Conservation (phyloP, 2,113 vertebrate species). For the Colinus virginianus region DNA sequence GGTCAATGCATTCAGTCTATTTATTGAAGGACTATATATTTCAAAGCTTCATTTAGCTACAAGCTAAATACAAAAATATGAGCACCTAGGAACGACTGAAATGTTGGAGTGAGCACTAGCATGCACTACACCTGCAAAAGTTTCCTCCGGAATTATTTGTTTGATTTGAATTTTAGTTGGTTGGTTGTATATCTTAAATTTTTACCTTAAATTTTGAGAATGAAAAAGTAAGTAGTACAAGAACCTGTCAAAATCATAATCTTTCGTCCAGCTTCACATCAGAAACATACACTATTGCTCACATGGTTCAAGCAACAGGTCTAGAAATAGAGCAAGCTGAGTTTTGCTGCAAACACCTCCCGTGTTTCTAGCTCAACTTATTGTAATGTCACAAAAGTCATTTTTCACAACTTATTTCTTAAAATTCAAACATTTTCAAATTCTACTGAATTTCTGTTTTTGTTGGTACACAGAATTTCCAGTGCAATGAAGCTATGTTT, state of each 20-base stretch:
- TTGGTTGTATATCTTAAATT: background rate
- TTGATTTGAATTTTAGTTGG: background rate
- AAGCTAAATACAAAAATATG: background rate
- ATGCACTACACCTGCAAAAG: background rate
- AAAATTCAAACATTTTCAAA: background rate
- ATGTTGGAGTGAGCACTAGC: background rate
- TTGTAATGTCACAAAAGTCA: background rate
- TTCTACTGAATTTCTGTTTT: background rate
- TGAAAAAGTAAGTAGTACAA: background rate
- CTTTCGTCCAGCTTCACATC: background rate
- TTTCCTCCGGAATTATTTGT: background rate
- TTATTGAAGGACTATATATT: background rate
- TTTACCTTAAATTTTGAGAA: background rate
- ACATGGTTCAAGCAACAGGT: background rate
- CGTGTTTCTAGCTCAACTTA: background rate
- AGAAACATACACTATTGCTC: background rate
- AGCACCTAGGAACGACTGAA: background rate
- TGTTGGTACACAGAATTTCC: constrained; percentile 83
- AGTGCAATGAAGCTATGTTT: constrained; percentile 91
- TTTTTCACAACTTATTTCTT: background rate
- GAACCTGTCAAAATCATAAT: background rate
- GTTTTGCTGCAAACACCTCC: background rate
- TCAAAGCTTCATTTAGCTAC: background rate
- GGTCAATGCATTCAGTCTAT: background rate
- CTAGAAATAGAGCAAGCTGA: background rate